Conservation (phyloP, 1,140 invertebrate genomes). For the Neodiprion fabricii region DNA sequence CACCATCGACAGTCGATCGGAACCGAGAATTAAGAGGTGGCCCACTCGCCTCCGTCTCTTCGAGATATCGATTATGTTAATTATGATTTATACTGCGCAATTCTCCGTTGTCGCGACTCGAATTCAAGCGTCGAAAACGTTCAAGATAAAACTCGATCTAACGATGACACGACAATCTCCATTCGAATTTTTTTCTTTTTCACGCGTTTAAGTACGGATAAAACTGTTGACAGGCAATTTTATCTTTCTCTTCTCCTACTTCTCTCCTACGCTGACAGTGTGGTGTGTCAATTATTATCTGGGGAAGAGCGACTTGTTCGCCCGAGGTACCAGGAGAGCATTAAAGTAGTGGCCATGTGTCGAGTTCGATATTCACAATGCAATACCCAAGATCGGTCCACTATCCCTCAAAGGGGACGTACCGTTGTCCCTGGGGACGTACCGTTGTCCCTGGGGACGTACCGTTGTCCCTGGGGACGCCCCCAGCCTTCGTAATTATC, state of each 20-base stretch:
- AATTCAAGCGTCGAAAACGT: no score
- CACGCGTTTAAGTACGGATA: no score
- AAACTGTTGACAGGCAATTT: no score
- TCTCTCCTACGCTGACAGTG: no score
- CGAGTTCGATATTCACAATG: background rate
- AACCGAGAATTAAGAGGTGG: background rate
- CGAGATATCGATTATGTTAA: background rate
- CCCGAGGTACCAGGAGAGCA: constrained; percentile 45
- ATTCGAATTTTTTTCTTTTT: no score
- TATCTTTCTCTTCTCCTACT: background rate
- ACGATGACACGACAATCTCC: no score
- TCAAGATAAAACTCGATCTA: no score
- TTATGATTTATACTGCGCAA: no score
- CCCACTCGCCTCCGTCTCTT: constrained; percentile 30
- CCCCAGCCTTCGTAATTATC: constrained; percentile 44
- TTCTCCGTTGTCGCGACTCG: no score
- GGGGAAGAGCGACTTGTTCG: constrained; percentile 13
- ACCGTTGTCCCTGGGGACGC: constrained; percentile 47
- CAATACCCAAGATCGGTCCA: constrained; percentile 15
- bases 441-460: constrained; percentile 13
- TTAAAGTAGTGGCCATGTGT: constrained; percentile 30
- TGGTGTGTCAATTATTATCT: background rate
- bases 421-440: constrained; percentile 47
- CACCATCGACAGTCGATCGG: constrained; percentile 57
- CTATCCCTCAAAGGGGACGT: constrained; percentile 15